Base-by-base conservation (phyloP, 1,140 invertebrate genomes). In the Ceratosolen fusciceps region DNA sequence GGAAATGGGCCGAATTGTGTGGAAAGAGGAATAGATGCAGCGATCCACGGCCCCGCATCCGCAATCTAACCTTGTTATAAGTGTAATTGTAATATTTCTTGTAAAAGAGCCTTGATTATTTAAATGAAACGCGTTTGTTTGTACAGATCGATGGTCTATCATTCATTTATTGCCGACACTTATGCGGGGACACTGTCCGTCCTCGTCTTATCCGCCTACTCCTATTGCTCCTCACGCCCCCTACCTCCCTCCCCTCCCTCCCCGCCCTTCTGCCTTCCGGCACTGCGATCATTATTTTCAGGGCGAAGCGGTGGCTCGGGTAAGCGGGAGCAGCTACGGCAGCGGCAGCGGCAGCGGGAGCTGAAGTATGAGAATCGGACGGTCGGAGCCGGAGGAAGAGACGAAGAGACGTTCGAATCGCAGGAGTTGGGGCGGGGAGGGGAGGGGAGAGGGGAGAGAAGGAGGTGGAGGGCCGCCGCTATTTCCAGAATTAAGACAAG, bases 101-200 rank as follows among this genome's bases (percentile, higher is more conserved):
- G 87, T 86, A 83, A 88, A 85, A 83, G 82, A 82, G 81, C 71
- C 83, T 87, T 79, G 70, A 73, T 86, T 87, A 87, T 89, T 89
- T 86, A 87, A 88, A 86, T 86, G 85, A 88, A 87, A 70, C 70
- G 58, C 77, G 60, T 71, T 85, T 83, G 83, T 88, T 88, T 89
- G 87, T 88, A 88, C 86, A 87, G 86, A 88, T 37, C 24, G 24
- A 19, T 75, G 58, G 37, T 67, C 10, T 54, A 31, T 68, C 34
- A 12, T 56, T 77, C 52, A n/a, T 58, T 73, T 52, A 3, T 29
- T 10, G 39, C 31, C 60, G 58, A 52, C 5, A 26, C 31, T 62
- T 62, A 29, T 21, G 34, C 29, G 26, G 34, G 29, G 19, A 65
- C 49, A 31, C 60, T 31, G 43, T 54, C 54, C 26, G 26, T 72